Base-by-base conservation (phyloP, 2,888 invertebrate genomes). In the Aproaerema taeniolella region DNA sequence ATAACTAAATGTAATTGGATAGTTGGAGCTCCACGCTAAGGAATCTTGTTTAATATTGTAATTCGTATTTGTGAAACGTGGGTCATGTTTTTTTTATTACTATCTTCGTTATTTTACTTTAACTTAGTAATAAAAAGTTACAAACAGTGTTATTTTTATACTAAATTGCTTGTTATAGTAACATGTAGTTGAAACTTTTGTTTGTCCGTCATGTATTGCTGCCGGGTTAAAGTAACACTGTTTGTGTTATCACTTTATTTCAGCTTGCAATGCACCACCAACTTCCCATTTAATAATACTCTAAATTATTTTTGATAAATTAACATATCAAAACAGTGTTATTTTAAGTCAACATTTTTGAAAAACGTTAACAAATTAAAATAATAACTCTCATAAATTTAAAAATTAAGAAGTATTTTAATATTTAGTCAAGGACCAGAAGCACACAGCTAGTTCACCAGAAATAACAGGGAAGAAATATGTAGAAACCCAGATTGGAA, bases 121-220 rank as follows among this genome's bases (percentile, higher is more conserved):
- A 20, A 7, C 20, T 20, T 20, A 20, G 20, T 4, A 5, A 11
- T 32, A 11, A 8, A 32, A 17, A 16, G 1, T 9, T 5, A 39
- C 59, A 69, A 71, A 67, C 72, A 71, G 73, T 73, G 70, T 69
- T 66, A 66, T 61, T 67, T n/a, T 55, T 49, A 43, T 43, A 32
- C 46, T 4, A 20, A 20, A 39, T 38, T 7, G 31, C 17, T 39
- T 16, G 12, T 40, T 17, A 25, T 24, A 8, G 25, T 12, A 14
- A 17, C 12, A 29, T 38, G n/a, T 28, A 9, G 13, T 3, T 29
- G 11, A 10, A 9, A 12, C 31, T 17, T 20, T 33, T 20, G 2
- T 33, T 20, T 6, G 20, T 20, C 20, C 20, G 8, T 20, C 8
- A 20, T 20, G 20, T 20, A 6, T 20, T 20, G 20, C 20, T 6